Conservation (phyloP, 2,113 vertebrate species). For the Macrotus californicus region DNA sequence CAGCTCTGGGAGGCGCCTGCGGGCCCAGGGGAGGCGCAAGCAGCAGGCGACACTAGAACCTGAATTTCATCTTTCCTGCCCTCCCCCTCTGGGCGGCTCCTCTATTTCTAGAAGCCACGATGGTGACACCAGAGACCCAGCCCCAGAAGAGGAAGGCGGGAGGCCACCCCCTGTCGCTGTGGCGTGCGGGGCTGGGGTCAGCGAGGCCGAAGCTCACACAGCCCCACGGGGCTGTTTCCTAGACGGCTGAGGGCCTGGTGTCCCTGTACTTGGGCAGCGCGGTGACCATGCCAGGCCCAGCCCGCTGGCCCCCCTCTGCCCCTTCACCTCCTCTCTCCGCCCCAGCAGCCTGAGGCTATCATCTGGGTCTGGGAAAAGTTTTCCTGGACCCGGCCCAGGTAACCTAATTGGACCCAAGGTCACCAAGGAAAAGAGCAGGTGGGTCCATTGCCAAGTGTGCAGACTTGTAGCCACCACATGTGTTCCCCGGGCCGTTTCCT, state of each 20-base stretch:
- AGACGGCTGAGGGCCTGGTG: neutral
- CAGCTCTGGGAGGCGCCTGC: neutral
- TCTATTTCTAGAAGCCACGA: neutral
- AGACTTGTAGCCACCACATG: neutral
- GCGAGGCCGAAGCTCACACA: fast-evolving
- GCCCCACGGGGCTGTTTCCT: fast-evolving
- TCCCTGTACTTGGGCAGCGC: neutral
- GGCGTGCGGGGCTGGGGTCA: neutral
- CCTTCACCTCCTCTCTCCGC: fast-evolving
- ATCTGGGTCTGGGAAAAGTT: neutral
- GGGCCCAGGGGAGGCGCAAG: neutral
- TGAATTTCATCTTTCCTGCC: neutral
- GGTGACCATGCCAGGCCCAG: neutral
- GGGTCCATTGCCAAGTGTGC: neutral
- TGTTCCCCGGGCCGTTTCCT: neutral
- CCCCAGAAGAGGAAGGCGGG: neutral
- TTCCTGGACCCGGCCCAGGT: neutral
- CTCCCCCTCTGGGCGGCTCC: no score
- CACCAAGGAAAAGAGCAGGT: neutral
- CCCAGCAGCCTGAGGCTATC: neutral
- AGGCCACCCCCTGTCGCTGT: fast-evolving
- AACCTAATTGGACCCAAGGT: neutral
- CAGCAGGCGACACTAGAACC: neutral
- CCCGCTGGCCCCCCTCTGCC: neutral
- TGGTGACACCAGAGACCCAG: fast-evolving